Evolutionary conservation across 1,140 invertebrate genomes (phyloP).

Genomic region (Procambarus virginalis): DNA sequence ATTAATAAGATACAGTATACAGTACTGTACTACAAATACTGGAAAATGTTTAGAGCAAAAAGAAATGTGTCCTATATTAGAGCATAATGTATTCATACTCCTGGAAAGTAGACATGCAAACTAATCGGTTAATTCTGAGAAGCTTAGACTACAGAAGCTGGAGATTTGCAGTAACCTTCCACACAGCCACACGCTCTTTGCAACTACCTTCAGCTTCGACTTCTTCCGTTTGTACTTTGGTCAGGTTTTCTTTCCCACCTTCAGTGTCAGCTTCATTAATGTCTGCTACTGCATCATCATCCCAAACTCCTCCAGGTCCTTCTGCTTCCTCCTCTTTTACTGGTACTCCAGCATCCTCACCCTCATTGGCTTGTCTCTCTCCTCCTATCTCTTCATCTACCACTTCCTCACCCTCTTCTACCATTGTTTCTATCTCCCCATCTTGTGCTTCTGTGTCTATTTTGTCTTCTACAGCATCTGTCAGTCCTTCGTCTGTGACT

Average conservation of each 20-base stretch:
- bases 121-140: not conserved
- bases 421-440: not conserved
- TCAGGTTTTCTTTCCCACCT: constrained; percentile 6
- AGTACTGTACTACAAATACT: not conserved
- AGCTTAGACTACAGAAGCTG: constrained; percentile 12
- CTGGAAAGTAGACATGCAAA: constrained; percentile 6
- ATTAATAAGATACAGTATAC: not conserved
- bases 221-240: constrained; percentile 14
- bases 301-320: not conserved
- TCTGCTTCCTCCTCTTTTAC: not conserved
- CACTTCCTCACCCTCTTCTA: not conserved
- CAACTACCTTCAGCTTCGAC: constrained; percentile 33
- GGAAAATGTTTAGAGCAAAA: not conserved
- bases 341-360: not conserved
- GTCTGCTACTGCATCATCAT: not conserved
- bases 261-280: not conserved
- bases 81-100: not conserved
- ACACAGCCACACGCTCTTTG: not conserved
- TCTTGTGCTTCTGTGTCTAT: not conserved
- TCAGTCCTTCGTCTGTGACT: not conserved
- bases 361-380: not conserved
- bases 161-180: not conserved
- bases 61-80: not conserved
- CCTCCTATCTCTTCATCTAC: constrained; percentile 12
- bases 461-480: constrained; percentile 6